phyloP scores from a whole-genome alignment of 2,797 vertebrate species.

The Aselliscus stoliczkanus region DNA sequence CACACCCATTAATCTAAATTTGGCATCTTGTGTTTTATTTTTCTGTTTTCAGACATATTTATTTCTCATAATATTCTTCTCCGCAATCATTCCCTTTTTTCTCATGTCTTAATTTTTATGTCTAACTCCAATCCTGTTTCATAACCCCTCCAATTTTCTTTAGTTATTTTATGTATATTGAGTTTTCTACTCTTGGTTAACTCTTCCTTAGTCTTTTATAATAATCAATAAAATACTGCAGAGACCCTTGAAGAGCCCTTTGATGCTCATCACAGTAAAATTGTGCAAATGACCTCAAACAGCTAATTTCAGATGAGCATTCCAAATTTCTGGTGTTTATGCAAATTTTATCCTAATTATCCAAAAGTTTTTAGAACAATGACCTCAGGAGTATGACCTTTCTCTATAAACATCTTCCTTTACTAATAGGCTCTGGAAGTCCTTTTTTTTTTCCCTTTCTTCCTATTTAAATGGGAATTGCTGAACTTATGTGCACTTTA shows the following conservation, averaged over 20 bases:
- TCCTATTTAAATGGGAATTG: constrained; percentile 43
- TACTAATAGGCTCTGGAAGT: constrained; percentile 16
- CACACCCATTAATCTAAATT: background rate
- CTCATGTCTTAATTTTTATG: background rate
- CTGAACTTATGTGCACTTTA: constrained; percentile 49
- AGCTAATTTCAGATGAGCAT: background rate
- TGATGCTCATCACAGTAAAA: background rate
- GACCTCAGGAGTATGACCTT: constrained; percentile 51
- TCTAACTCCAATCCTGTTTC: background rate
- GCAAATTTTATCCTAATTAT: constrained; percentile 71
- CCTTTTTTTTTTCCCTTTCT: background rate
- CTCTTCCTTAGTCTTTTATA: background rate
- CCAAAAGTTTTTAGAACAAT: constrained; percentile 46
- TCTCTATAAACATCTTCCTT: constrained; percentile 47
- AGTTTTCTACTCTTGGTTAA: background rate
- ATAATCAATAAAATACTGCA: background rate
- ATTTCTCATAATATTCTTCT: background rate
- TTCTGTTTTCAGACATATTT: background rate
- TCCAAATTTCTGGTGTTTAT: constrained; percentile 47
- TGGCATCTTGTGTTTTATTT: background rate
- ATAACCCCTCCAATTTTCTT: background rate
- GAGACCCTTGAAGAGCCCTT: background rate
- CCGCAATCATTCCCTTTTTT: background rate
- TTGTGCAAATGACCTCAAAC: constrained; percentile 37
- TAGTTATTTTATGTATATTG: background rate